Evolutionary conservation across 2,113 vertebrate genomes (phyloP).

Genomic region (Pedionomus torquatus): DNA sequence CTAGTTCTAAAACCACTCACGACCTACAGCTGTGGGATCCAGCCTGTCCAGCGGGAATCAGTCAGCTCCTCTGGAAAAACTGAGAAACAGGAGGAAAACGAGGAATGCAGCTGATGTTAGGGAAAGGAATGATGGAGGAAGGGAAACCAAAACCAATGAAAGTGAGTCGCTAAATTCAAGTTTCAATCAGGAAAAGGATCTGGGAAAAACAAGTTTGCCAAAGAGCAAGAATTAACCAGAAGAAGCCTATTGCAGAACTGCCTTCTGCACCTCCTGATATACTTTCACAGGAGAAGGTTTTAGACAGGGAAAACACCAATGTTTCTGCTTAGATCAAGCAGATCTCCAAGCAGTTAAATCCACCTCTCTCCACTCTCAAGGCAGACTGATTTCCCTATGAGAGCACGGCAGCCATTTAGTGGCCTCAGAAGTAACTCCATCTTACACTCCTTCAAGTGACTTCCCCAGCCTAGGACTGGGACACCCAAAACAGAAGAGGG

Average conservation of each 20-base stretch:
- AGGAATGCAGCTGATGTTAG: not conserved
- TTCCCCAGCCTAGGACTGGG: not conserved
- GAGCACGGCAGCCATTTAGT: accelerated
- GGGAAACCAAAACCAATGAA: not conserved
- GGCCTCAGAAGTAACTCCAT: not conserved
- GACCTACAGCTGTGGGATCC: not conserved
- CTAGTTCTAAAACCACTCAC: not conserved
- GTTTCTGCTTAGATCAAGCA: accelerated
- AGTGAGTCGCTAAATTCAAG: not conserved
- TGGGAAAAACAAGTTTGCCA: not conserved
- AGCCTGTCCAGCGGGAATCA: not conserved
- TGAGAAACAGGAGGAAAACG: not conserved
- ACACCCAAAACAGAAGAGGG: accelerated
- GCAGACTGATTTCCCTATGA: not conserved
- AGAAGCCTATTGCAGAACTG: not conserved
- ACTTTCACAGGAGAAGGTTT: not conserved
- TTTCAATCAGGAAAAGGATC: not conserved
- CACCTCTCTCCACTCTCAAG: accelerated
- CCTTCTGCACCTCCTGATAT: not conserved
- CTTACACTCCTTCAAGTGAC: not conserved
- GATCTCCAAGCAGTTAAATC: not conserved
- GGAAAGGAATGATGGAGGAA: not conserved
- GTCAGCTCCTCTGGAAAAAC: not conserved
- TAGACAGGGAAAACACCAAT: not conserved
- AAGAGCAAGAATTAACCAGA: not conserved